Evolutionary conservation across 2,888 invertebrate genomes (phyloP), one percentile per base, ranked within the genome.

Genomic region (Hirtodrosophila duncani): DNA sequence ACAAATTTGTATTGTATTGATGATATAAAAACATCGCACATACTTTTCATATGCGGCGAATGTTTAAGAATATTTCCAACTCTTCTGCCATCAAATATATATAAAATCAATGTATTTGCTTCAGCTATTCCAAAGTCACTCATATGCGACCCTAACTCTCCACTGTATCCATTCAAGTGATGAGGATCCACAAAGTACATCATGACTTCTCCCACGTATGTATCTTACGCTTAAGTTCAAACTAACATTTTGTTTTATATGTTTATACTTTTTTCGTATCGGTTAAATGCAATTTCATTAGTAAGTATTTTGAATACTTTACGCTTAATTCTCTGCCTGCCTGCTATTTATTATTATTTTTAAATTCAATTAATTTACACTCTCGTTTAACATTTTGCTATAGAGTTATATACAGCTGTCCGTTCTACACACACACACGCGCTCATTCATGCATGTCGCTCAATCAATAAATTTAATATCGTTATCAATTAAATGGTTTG

Each of bases 361-460:
- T 63, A 36, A 60, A 49, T 58, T 67, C 38, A 71, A 68, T 82
- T 63, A 66, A 66, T 81, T 77, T 82, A 78, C 82, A 82, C 62
- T 53, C 42, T 39, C 29, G 43, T 49, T 68, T 45, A 46, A 58
- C 57, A 49, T 51, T 42, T 48, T 46, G 62, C 67, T 57, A 69
- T 60, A 45, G 55, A 58, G 63, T 49, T 39, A 81, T 72, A 43
- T 81, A 72, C 82, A 72, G 27, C 39, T 68, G 11, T 26, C 11
- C 33, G 45, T 57, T 44, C 44, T 42, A 38, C 20, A 52, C 52
- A 49, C 39, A 38, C 55, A 53, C 53, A 52, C 37, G 56, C 79
- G 49, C 59, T 67, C 11, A 58, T 36, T 58, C 50, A n/a, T n/a
- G n/a, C 27, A 49, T 36, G 30, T 36, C 14, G 6, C n/a, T 29